Percentiles rank a stretch among this genome's conserved stretches.
These are phyloP conservation scores for Falcaria lacertinaria DNA, from an alignment of 2,888 invertebrate species.

Conservation along the genomic window DNA sequence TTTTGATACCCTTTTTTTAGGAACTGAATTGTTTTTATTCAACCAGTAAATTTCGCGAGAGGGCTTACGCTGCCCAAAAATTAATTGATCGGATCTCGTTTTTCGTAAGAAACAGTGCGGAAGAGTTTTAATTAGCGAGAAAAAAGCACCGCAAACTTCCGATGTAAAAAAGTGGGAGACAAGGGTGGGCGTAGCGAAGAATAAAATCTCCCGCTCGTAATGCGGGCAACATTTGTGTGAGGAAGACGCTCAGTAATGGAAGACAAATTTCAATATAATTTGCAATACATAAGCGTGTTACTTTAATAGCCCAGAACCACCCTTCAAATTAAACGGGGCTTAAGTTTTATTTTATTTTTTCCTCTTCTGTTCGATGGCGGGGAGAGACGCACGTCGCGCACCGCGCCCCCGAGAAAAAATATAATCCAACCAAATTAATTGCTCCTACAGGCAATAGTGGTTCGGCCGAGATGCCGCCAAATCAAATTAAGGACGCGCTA, in stretches of 20 bases:
- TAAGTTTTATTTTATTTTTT: slow-evolving; percentile 80
- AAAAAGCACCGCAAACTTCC: slow-evolving; percentile 75
- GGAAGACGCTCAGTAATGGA: slow-evolving; percentile 79
- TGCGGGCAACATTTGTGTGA: slow-evolving; percentile 80
- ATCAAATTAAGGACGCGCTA: slow-evolving; percentile 80
- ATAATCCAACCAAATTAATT: slow-evolving; percentile 80
- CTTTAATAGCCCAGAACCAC: slow-evolving; percentile 81
- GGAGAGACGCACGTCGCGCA: slow-evolving; percentile 39
- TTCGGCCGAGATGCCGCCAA: slow-evolving; percentile 76
- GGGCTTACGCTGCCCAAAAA: slow-evolving; percentile 74
- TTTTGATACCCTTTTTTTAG: slow-evolving; percentile 58
- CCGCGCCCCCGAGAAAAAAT: slow-evolving; percentile 66
- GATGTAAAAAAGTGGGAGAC: slow-evolving; percentile 75
- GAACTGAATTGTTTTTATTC: slow-evolving; percentile 63
- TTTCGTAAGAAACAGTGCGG: slow-evolving; percentile 76
- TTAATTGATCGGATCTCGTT: slow-evolving; percentile 79
- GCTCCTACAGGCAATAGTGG: slow-evolving; percentile 76
- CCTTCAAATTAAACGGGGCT: slow-evolving; percentile 81
- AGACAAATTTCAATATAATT: slow-evolving; percentile 81
- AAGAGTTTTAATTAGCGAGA: slow-evolving; percentile 80
- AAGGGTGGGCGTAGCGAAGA: slow-evolving; percentile 73
- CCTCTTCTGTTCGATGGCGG: slow-evolving; percentile 63
- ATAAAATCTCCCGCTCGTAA: slow-evolving; percentile 77
- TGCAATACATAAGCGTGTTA: slow-evolving; percentile 81
- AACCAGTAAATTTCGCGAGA: slow-evolving; percentile 70